phyloP scores from a whole-genome alignment of 92 coral and sea anemone species.

The Epizoanthus illoricatus region DNA sequence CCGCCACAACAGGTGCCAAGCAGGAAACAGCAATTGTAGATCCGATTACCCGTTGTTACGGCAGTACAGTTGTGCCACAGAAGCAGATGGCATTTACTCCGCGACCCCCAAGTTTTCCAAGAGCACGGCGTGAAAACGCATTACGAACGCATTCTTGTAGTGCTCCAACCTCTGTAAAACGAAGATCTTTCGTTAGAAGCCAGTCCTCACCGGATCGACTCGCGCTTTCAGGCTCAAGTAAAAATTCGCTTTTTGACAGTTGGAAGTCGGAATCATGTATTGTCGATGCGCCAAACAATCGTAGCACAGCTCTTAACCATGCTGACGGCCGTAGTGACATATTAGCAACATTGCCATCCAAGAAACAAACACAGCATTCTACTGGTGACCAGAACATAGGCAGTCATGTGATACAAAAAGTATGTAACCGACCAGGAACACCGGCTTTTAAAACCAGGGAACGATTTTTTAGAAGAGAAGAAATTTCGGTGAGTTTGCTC shows the following conservation, averaged over 20 bases:
- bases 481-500: constrained; percentile 11
- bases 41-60: background rate
- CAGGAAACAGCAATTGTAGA: background rate
- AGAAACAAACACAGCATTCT: background rate
- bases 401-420: background rate
- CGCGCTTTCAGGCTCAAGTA: background rate
- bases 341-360: background rate
- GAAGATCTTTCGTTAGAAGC: constrained; percentile 1
- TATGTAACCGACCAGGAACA: constrained; percentile 13
- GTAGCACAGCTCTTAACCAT: background rate
- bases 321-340: background rate
- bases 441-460: constrained; percentile 8
- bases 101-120: constrained; percentile 28
- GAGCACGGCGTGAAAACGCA: constrained; percentile 13
- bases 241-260: background rate
- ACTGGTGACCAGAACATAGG: background rate
- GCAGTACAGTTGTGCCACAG: background rate
- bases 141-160: constrained; percentile 18
- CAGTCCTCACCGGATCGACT: constrained; percentile 13
- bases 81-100: background rate
- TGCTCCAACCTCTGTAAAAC: background rate
- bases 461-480: background rate
- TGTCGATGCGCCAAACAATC: background rate
- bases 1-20: background rate
- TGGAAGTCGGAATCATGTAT: background rate